A percentile compares a stretch with the other conserved stretches of the same genome.
These are phyloP conservation scores for Macheiramphus alcinus DNA, from an alignment of 2,113 vertebrate genomes.

Conservation along the genomic window DNA sequence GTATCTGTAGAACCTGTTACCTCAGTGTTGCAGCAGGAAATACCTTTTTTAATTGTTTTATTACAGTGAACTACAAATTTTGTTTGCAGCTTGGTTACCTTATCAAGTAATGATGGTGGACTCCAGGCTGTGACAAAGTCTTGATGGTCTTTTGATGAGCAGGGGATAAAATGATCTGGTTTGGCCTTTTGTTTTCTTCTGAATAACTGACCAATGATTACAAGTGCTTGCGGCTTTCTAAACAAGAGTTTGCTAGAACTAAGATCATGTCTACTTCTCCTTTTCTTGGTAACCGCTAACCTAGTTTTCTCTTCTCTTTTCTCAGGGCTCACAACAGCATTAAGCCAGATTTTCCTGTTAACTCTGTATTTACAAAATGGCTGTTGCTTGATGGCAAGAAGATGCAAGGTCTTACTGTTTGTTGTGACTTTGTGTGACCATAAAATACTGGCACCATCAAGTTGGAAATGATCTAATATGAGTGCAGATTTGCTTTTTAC, in stretches of 20 bases:
- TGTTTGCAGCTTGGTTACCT: not conserved
- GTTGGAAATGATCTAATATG: conserved; percentile 57
- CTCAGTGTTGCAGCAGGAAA: not conserved
- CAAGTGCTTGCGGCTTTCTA: not conserved
- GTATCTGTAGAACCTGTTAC: not conserved
- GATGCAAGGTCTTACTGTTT: conserved; percentile 61
- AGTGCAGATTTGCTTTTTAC: conserved; percentile 78
- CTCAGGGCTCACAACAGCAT: conserved; percentile 93
- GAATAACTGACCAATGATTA: not conserved
- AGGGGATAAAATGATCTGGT: not conserved
- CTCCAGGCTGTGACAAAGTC: not conserved
- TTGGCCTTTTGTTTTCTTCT: not conserved
- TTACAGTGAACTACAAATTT: not conserved
- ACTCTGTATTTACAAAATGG: conserved; percentile 54
- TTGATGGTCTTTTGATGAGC: not conserved
- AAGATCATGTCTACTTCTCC: not conserved
- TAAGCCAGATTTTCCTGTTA: conserved; percentile 64
- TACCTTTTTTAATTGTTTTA: not conserved
- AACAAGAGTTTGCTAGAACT: not conserved
- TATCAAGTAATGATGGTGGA: not conserved
- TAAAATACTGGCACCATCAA: conserved; percentile 67
- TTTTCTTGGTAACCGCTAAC: not conserved
- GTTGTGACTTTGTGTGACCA: conserved; percentile 66
- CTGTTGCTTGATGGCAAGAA: conserved; percentile 60
- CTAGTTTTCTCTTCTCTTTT: conserved; percentile 9